These are phyloP conservation scores for Engystomops pustulosus DNA, from an alignment of 2,113 vertebrate genomes.

Conservation along the genomic window DNA sequence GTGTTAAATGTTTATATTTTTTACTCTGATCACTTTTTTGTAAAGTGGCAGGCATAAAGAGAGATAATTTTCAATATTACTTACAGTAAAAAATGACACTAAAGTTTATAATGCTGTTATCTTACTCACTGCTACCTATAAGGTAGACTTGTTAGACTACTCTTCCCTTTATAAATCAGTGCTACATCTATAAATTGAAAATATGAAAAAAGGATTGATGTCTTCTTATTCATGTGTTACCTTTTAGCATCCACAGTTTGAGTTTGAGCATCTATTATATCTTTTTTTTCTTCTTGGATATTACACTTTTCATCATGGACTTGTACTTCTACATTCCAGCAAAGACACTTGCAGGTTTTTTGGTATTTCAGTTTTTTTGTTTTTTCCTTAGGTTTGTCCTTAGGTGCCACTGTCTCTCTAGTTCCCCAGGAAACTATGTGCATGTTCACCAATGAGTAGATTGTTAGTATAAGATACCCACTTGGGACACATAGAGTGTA, in stretches of 20 bases:
- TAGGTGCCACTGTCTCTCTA: slow-evolving; percentile 75
- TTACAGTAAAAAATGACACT: no score
- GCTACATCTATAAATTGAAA: neutral
- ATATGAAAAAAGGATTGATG: neutral
- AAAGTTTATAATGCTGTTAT: no score
- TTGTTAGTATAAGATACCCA: slow-evolving; percentile 80
- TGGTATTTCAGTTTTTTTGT: slow-evolving; percentile 11
- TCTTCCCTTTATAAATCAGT: no score
- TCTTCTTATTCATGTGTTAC: neutral
- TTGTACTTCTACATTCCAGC: slow-evolving; percentile 8
- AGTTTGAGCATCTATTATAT: neutral
- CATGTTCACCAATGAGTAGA: slow-evolving; percentile 84
- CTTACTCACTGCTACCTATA: no score
- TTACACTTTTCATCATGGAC: slow-evolving; percentile 7
- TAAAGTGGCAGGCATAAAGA: no score
- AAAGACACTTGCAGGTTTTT: slow-evolving; percentile 20
- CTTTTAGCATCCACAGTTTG: neutral
- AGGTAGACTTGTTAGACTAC: no score
- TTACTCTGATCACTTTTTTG: no score
- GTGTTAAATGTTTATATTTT: no score
- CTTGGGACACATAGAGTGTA: slow-evolving; percentile 83
- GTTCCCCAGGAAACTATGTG: slow-evolving; percentile 81
- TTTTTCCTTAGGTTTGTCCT: slow-evolving; percentile 14
- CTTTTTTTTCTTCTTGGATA: neutral
- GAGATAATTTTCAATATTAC: no score